Evolutionary conservation across 2,797 vertebrate genomes (phyloP).

Genomic region (Alca torda): DNA sequence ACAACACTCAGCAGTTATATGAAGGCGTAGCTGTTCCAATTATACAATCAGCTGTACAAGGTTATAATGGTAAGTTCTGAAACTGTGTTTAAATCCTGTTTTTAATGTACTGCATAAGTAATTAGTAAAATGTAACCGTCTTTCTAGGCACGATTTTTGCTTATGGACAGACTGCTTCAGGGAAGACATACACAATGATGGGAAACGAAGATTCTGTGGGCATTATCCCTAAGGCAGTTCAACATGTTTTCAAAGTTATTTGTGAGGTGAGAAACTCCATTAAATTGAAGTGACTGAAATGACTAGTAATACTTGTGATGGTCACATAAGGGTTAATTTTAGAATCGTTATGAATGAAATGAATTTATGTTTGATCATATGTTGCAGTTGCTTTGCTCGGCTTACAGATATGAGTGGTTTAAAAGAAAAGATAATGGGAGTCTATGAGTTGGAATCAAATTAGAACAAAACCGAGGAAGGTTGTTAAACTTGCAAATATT

Average conservation of each 20-base stretch:
- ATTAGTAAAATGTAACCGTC: background rate
- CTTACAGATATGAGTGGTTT: background rate
- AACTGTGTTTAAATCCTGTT: background rate
- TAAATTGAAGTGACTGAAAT: background rate
- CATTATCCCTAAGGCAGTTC: slow-evolving; percentile 89
- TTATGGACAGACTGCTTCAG: slow-evolving; percentile 95
- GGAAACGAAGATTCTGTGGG: slow-evolving; percentile 81
- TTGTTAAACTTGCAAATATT: background rate
- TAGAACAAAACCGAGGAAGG: background rate
- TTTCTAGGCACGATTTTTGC: slow-evolving; percentile 93
- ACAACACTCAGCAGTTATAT: slow-evolving; percentile 88
- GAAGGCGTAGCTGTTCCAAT: slow-evolving; percentile 89
- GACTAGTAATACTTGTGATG: background rate
- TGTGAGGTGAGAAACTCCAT: slow-evolving; percentile 79
- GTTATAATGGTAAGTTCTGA: slow-evolving; percentile 88
- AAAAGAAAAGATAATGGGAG: background rate
- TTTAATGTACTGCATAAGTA: background rate
- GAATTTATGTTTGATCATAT: background rate
- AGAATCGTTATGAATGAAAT: background rate
- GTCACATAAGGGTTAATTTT: background rate
- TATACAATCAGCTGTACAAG: slow-evolving; percentile 88
- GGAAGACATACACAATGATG: slow-evolving; percentile 98
- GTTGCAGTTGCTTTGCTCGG: background rate
- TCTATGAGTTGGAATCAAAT: background rate
- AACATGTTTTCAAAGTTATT: slow-evolving; percentile 91